Evolutionary conservation across 2,113 vertebrate species (phyloP).

Genomic region (Phrynosoma blainvillii): DNA sequence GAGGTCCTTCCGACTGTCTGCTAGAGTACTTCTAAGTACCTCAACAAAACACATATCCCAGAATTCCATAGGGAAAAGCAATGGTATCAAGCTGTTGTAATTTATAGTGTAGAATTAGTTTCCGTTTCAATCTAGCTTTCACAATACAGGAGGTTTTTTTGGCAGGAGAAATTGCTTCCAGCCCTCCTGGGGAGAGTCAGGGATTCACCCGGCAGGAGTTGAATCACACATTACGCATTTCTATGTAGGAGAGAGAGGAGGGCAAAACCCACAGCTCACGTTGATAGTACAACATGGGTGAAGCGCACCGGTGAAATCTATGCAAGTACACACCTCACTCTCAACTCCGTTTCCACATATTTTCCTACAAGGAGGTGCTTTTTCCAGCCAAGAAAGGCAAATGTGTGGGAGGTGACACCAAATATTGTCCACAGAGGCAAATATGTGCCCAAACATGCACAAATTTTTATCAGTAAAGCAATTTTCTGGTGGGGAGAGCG

Average conservation of each 20-base stretch:
- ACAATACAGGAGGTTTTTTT: not conserved
- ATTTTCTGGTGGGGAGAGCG: too few relatives aligned
- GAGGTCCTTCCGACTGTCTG: too few relatives aligned
- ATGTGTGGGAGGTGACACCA: not conserved
- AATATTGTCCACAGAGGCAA: not conserved
- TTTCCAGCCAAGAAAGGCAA: not conserved
- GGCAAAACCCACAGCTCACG: fast-evolving
- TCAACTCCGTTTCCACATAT: not conserved
- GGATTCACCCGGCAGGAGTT: not conserved
- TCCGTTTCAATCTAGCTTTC: not conserved
- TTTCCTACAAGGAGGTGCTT: not conserved
- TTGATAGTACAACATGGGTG: not conserved
- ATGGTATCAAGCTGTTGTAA: too few relatives aligned
- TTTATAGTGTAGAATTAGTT: too few relatives aligned
- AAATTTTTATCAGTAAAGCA: too few relatives aligned
- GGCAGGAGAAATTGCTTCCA: too few relatives aligned
- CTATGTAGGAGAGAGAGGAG: not conserved
- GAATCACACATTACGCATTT: not conserved
- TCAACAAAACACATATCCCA: too few relatives aligned
- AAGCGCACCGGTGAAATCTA: not conserved
- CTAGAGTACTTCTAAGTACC: too few relatives aligned
- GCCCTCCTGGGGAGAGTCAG: too few relatives aligned
- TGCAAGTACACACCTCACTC: too few relatives aligned
- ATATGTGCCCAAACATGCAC: not conserved
- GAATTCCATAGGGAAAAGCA: too few relatives aligned